Conservation (phyloP, 2,888 invertebrate genomes). For the Ernsta delagoae region DNA sequence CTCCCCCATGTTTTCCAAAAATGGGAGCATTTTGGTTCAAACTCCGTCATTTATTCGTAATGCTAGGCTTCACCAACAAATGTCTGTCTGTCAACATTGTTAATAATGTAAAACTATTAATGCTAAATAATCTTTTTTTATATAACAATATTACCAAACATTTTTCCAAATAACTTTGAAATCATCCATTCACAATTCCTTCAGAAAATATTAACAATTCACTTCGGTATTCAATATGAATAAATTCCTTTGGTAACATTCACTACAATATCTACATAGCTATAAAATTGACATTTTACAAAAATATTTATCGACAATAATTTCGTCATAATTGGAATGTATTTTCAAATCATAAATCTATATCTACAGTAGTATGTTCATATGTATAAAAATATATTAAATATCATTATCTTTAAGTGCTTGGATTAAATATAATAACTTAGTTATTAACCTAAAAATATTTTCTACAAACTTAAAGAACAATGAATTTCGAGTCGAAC, state of each 20-base stretch:
- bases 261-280: slow-evolving; percentile 31
- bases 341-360: slow-evolving; percentile 36
- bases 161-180: slow-evolving; percentile 20
- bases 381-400: slow-evolving; percentile 32
- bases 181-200: slow-evolving; percentile 10
- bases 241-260: slow-evolving; percentile 55
- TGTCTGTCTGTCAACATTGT: neutral
- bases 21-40: neutral
- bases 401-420: slow-evolving; percentile 8
- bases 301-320: slow-evolving; percentile 45
- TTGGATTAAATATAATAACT: neutral
- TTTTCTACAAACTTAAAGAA: neutral
- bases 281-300: slow-evolving; percentile 36
- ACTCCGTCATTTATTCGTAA: neutral
- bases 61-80: neutral
- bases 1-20: neutral
- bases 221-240: slow-evolving; percentile 27
- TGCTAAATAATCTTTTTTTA: slow-evolving; percentile 12
- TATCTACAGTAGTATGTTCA: slow-evolving; percentile 21
- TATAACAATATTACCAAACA: slow-evolving; percentile 27
- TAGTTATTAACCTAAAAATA: neutral
- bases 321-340: slow-evolving; percentile 49
- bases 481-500: neutral
- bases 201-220: slow-evolving; percentile 33
- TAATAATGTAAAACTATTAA: neutral